Conservation (phyloP, 2,888 invertebrate genomes). For the Orchesella flavescens region DNA sequence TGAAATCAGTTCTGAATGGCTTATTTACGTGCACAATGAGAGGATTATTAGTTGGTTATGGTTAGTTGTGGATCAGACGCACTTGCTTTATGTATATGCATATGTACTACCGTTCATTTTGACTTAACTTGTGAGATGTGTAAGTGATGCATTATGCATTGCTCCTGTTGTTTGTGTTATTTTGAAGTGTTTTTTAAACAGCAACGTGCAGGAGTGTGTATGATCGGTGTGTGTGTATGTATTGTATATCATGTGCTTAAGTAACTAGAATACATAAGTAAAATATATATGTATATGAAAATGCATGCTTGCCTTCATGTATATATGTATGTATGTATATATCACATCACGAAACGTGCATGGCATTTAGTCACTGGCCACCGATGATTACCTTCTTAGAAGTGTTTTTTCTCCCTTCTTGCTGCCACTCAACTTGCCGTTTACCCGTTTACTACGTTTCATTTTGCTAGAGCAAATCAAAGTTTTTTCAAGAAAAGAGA, state of each 20-base stretch:
- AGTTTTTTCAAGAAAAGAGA: neutral
- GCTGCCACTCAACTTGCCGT: constrained; percentile 1
- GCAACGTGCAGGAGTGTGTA: too few species aligned
- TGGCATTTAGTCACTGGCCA: neutral
- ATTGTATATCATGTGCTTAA: too few species aligned
- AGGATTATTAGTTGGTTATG: constrained; percentile 37
- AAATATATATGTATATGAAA: too few species aligned
- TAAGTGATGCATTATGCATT: neutral
- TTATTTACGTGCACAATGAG: constrained; percentile 47
- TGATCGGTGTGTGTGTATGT: too few species aligned
- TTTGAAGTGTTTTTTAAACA: constrained; percentile 2
- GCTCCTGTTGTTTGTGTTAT: constrained; percentile 21
- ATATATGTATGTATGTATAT: too few species aligned
- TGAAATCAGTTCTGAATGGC: constrained; percentile 23
- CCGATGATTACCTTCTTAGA: constrained; percentile 5
- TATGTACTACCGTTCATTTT: neutral
- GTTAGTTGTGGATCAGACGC: constrained; percentile 30
- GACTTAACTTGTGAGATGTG: too few species aligned
- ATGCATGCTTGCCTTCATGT: too few species aligned
- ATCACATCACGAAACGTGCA: too few species aligned
- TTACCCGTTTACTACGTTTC: neutral
- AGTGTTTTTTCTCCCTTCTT: neutral
- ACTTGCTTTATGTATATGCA: constrained; percentile 23
- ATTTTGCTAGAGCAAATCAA: constrained; percentile 14
- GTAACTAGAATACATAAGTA: too few species aligned